Base-by-base conservation (phyloP, 1,140 invertebrate genomes). In the Vanessa tameamea region DNA sequence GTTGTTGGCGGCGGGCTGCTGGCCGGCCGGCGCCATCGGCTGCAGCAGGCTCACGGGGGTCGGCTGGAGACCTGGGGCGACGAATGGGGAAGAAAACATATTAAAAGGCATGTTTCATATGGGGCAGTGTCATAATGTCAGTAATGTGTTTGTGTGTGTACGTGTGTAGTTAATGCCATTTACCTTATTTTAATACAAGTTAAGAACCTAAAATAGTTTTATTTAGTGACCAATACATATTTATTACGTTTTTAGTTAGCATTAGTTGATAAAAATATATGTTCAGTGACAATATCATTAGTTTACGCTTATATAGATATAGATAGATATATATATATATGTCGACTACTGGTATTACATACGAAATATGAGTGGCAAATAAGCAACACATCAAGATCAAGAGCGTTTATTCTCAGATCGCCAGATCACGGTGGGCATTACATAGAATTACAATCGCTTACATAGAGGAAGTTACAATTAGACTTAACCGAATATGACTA, bases 1-100 rank as follows among this genome's bases (percentile, higher is more conserved):
- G 84, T 64, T 82, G 79, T 55, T 87, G 87, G 75, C 85, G 83
- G 82, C 64, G 79, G 81, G 59, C 87, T 88, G 77, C 80, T 85
- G 76, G 85, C 16, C 66, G 23, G 64, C 84, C 50, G 91, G 84
- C 3, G 66, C 31, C 16, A 87, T 85, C 64, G 94, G 94, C 68
- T 94, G 93, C 50, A 94, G 85, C 16, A 94, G 86, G 72, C 92
- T 90, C 50, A 85, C 82, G 6, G 86, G 81, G 0, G 83, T 87
- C 15, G 89, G 87, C 73, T 84, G 84, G 23, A 89, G 78, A 78
- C 86, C 87, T 90, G 85, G 70, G 55, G 61, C 3, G n/a, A 50
- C 31, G 16, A 69, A 72, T 37, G 48, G 31, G n/a, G 14, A 43
- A 61, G 31, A 2, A 37, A 13, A 8, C 1, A 37, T 0, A 59